Conservation (phyloP, 2,888 invertebrate species). For the Helleia helle region DNA sequence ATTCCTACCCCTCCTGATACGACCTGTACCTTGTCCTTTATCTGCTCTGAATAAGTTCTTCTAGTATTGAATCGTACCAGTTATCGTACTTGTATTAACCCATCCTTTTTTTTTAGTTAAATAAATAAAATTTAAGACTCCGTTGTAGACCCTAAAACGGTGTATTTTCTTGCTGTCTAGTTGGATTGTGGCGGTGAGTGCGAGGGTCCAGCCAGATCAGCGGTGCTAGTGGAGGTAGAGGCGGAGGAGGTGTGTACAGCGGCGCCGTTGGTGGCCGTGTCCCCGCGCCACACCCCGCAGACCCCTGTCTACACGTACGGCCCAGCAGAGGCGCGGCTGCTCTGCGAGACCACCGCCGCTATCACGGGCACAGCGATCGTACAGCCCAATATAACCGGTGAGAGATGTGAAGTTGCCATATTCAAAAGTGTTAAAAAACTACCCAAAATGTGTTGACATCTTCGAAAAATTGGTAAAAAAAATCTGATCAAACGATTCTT, state of each 20-base stretch:
- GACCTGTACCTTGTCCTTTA: too few species aligned
- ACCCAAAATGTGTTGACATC: too few species aligned
- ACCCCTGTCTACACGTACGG: slow-evolving; percentile 83
- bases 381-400: slow-evolving; percentile 52
- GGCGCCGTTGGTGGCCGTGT: slow-evolving; percentile 78
- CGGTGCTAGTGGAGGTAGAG: slow-evolving; percentile 86
- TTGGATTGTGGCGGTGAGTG: slow-evolving; percentile 47
- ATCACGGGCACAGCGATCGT: slow-evolving; percentile 60
- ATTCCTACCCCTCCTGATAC: too few species aligned
- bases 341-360: slow-evolving; percentile 59
- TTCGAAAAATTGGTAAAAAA: too few species aligned
- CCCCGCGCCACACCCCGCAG: slow-evolving; percentile 77
- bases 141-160: too few species aligned
- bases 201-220: slow-evolving; percentile 76
- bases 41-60: too few species aligned
- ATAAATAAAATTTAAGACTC: too few species aligned
- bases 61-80: too few species aligned
- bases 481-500: too few species aligned
- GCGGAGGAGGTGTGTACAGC: slow-evolving; percentile 87
- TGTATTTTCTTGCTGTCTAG: slow-evolving; percentile 22
- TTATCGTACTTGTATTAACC: too few species aligned
- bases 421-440: too few species aligned
- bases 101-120: too few species aligned
- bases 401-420: slow-evolving; percentile 14
- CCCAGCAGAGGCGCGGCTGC: slow-evolving; percentile 70